Base-by-base conservation (phyloP, 1,140 invertebrate species). In the Fopius arisanus region DNA sequence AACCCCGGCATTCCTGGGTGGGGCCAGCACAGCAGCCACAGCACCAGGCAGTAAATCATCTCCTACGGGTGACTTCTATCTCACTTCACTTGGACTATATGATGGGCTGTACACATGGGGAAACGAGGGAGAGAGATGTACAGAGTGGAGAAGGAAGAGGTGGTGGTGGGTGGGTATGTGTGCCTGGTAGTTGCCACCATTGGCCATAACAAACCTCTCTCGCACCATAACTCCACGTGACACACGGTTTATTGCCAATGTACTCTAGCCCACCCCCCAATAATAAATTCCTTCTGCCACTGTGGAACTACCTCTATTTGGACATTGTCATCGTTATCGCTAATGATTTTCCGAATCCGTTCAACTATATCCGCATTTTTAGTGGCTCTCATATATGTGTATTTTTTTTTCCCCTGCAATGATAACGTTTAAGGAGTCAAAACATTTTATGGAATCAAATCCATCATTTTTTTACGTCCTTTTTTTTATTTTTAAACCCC, bases 1-100 rank as follows among this genome's bases (percentile, higher is more conserved):
- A 86, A 86, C 81, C 81, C 79, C 81, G 80, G 82, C 86, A 88
- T 87, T 87, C 84, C 83, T 85, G 86, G 86, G 86, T 84, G 86
- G 83, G 86, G 86, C 85, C 74, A 19, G 65, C 63, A 65, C 65
- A 69, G 67, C 69, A 68, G 29, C 40, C 63, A 63, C 43, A 33
- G 54, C 43, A 28, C 33, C 29, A 67, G 67, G 48, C 75, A 72
- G 63, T 77, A 77, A 77, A 77, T 77, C 75, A 77, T 72, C 62
- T 31, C 54, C 62, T 31, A 21, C 19, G 43, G 43, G 43, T 51
- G 26, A 14, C 14, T 65, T 65, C 28, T 65, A 33, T 65, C 62
- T 65, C 62, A 37, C 28, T 65, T 33, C 28, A 19, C 28, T 28
- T 26, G 14, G 62, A 33, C 62, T 33, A 65, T 65, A 33, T 65